These are phyloP conservation scores for Pseudobourletiella spinata DNA, from an alignment of 1,140 invertebrate species.

Conservation along the genomic window DNA sequence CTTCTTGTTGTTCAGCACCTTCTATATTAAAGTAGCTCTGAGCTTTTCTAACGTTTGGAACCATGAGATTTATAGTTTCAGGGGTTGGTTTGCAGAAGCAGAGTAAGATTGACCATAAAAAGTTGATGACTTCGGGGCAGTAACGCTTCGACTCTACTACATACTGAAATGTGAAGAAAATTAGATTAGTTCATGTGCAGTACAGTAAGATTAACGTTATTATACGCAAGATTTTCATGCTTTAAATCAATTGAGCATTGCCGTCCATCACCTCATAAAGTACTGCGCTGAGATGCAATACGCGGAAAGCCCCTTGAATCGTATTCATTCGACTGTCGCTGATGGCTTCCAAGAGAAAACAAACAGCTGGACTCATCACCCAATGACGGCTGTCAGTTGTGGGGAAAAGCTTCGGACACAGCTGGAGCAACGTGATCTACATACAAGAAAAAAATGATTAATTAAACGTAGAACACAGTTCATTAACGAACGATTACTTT, in stretches of 20 bases:
- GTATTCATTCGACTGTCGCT: background rate
- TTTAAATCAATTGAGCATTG: background rate
- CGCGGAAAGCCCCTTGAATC: background rate
- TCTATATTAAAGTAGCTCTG: background rate
- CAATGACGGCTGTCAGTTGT: background rate
- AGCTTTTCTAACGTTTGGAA: background rate
- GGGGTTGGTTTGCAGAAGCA: background rate
- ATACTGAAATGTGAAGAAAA: background rate
- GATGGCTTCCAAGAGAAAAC: background rate
- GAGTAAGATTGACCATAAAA: constrained; percentile 9
- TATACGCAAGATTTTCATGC: too few species aligned
- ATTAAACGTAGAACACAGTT: background rate
- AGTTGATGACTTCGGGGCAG: constrained; percentile 2
- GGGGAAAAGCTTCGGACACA: background rate
- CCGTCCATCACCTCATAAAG: constrained; percentile 11
- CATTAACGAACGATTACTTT: background rate
- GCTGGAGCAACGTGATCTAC: background rate
- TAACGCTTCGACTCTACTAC: background rate
- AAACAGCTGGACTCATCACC: background rate
- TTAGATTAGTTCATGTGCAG: too few species aligned
- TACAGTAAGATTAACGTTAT: too few species aligned
- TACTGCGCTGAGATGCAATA: background rate
- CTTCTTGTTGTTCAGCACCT: too few species aligned
- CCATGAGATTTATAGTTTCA: background rate
- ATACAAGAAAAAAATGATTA: background rate